Base-by-base conservation (phyloP, 2,113 vertebrate species). In the Plectropomus leopardus region DNA sequence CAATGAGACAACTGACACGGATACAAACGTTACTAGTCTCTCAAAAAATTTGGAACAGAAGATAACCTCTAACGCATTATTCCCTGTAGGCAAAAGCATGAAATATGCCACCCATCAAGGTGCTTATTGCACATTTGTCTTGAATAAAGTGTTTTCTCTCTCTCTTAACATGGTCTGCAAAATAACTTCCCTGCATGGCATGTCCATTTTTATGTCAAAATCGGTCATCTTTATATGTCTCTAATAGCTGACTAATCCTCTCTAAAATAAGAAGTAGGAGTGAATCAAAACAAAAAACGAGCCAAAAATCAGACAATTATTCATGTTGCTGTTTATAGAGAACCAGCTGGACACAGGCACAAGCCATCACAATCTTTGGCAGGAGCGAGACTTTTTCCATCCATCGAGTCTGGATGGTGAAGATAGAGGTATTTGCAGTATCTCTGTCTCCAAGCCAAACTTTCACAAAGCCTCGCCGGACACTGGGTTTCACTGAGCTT, bases 351-450 rank as follows among this genome's bases (percentile, higher is more conserved):
- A 83, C 58, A 40, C 13, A 1, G 57, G 58, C 32, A 81, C 82
- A 42, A 72, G 65, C 51, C 10, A 15, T 70, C 67, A 40, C 61
- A 64, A 48, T 75, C 76, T 85, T 67, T 86, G 86, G 87, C 85
- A 84, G 59, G 24, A 47, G 45, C 4, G 0, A 21, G 17, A 34
- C 65, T 75, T 51, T 76, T 85, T 80, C 61, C 77, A 66, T 76
- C 79, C 67, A 32, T 45, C 3, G 0, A 59, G 53, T 65, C 69
- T 85, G 84, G 66, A 83, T 80, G 63, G 34, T 70, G 84, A 36
- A 76, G 72, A 88, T 69, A 44, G 72, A 85, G 67, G 82, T 57
- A 78, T 85, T 83, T 85, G 66, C 60, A 64, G 72, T 44, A 77
- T 78, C 73, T 72, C 64, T 32, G 75, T 0, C 81, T 72, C 32